Percentiles rank a stretch among this genome's conserved stretches.
phyloP scores from a whole-genome alignment of 2,888 invertebrate species.

The Latrodectus elegans region DNA sequence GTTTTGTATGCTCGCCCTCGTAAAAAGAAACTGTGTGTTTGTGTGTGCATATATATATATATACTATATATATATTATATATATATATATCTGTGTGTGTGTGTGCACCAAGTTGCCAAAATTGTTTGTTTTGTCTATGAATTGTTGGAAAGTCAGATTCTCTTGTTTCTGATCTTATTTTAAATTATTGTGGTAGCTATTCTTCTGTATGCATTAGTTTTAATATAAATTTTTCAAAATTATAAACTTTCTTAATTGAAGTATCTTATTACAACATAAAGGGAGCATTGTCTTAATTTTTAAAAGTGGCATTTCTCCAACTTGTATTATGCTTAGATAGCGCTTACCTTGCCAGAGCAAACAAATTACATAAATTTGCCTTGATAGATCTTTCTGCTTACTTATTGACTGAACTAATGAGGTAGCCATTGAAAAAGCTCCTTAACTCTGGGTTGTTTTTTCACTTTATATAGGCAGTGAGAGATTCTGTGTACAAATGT shows the following conservation, averaged over 20 bases:
- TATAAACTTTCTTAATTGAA: too few species aligned
- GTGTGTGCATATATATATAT: background rate
- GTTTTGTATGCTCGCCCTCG: conserved; percentile 62
- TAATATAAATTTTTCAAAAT: too few species aligned
- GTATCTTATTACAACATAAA: background rate
- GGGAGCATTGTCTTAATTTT: conserved; percentile 3
- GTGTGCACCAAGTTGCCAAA: conserved; percentile 68
- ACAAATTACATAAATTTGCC: conserved; percentile 32
- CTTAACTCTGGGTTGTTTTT: conserved; percentile 32
- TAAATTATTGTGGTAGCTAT: conserved; percentile 65
- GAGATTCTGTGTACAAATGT: conserved; percentile 59
- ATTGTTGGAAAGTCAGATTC: conserved; percentile 28
- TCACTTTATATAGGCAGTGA: conserved; percentile 49
- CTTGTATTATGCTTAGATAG: conserved; percentile 44
- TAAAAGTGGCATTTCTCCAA: conserved; percentile 36
- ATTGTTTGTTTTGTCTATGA: conserved; percentile 48
- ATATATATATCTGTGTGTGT: background rate
- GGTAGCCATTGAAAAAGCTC: conserved; percentile 21
- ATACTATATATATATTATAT: background rate
- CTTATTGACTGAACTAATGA: conserved; percentile 34
- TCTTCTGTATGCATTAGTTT: conserved; percentile 43
- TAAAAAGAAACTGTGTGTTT: conserved; percentile 40
- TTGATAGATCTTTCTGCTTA: conserved; percentile 41
- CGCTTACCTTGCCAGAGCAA: conserved; percentile 48
- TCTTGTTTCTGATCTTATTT: conserved; percentile 45